Percentiles rank a stretch among this genome's conserved stretches.
phyloP scores from a whole-genome alignment of 2,797 vertebrate species.

The Oreortyx pictus region DNA sequence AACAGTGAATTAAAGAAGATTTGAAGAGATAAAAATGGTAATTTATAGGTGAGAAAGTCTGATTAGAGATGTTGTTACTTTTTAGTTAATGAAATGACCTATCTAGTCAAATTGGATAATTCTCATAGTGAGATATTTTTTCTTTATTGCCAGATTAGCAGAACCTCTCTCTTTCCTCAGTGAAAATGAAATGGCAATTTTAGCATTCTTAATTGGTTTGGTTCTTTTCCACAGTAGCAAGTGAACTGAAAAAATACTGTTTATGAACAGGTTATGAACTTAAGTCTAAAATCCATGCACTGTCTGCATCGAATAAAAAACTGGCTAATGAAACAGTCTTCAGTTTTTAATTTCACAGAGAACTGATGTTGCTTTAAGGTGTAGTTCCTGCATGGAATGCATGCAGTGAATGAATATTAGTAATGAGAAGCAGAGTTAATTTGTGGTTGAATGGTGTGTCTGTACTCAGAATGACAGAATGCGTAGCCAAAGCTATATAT shows the following conservation, averaged over 20 bases:
- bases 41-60: slow-evolving; percentile 46
- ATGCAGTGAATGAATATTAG: slow-evolving; percentile 69
- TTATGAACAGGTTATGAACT: slow-evolving; percentile 65
- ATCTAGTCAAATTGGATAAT: slow-evolving; percentile 30
- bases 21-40: slow-evolving; percentile 29
- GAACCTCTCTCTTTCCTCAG: slow-evolving; percentile 27
- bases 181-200: slow-evolving; percentile 60
- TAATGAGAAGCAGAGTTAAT: slow-evolving; percentile 75
- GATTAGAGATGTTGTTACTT: slow-evolving; percentile 50
- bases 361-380: slow-evolving; percentile 70
- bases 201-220: slow-evolving; percentile 70
- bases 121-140: neutral
- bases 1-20: slow-evolving; percentile 40
- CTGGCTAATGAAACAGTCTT: slow-evolving; percentile 62
- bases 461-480: slow-evolving; percentile 57
- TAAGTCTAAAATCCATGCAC: slow-evolving; percentile 40
- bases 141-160: slow-evolving; percentile 45
- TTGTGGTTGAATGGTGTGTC: slow-evolving; percentile 60
- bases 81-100: slow-evolving; percentile 64
- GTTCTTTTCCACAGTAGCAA: slow-evolving; percentile 38
- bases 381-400: slow-evolving; percentile 44
- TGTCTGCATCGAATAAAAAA: slow-evolving; percentile 42
- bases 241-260: slow-evolving; percentile 48
- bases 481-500: slow-evolving; percentile 36
- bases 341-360: slow-evolving; percentile 76